Conservation (phyloP, 2,113 vertebrate genomes). For the Ailurus styani region DNA sequence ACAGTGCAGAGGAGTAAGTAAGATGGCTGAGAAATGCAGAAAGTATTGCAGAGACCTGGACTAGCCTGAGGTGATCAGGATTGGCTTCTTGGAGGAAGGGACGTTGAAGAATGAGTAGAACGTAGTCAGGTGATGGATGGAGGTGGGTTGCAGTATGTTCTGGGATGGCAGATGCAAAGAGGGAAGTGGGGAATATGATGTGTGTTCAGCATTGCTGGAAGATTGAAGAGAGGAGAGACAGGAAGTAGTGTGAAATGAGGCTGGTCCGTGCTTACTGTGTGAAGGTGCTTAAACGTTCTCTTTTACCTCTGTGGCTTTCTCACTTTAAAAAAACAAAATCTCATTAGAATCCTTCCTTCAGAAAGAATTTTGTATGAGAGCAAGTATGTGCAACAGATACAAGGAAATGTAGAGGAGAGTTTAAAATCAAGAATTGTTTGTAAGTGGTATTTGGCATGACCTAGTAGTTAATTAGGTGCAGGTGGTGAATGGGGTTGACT, state of each 20-base stretch:
- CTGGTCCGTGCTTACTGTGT: not conserved
- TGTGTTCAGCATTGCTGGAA: not conserved
- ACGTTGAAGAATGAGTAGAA: not conserved
- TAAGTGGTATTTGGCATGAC: not conserved
- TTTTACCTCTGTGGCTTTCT: not conserved
- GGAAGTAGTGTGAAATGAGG: not conserved
- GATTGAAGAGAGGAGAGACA: not conserved
- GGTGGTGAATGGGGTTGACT: not conserved
- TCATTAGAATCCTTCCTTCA: not conserved
- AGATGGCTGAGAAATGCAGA: not conserved
- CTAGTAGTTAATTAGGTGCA: not conserved
- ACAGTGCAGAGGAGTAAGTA: not conserved
- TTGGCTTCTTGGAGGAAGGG: not conserved
- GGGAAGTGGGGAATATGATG: rapidly evolving
- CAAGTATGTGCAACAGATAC: not conserved
- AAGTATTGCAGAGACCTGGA: not conserved
- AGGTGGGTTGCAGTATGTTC: not conserved
- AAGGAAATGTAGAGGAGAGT: not conserved
- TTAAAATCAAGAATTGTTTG: not conserved
- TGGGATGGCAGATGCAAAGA: not conserved
- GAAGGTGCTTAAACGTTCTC: not conserved
- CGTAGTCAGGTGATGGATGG: not conserved
- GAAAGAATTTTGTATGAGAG: not conserved
- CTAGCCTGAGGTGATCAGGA: not conserved
- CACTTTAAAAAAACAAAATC: not conserved